Evolutionary conservation across 2,797 vertebrate species (phyloP).

Genomic region (Vipera latastei): DNA sequence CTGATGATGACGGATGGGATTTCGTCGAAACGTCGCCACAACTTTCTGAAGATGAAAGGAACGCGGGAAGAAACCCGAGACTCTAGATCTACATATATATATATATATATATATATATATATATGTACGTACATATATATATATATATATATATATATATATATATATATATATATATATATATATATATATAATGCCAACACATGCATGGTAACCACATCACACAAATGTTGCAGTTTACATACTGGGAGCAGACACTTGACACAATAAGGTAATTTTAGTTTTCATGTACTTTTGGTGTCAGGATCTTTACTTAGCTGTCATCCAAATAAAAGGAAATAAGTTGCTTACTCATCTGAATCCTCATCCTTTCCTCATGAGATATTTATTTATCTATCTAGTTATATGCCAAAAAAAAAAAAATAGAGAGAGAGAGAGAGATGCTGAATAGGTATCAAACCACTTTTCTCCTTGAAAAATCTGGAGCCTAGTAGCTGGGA

Average conservation of each 20-base stretch:
- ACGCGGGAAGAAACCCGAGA: no score
- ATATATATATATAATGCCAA: neutral
- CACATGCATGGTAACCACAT: no score
- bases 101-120: no score
- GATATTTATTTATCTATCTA: neutral
- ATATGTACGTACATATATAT: no score
- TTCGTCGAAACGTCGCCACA: no score
- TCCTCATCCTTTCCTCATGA: neutral
- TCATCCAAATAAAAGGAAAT: neutral
- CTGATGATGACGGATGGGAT: no score
- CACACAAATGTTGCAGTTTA: no score
- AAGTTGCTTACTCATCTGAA: neutral
- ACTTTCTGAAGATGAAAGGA: no score
- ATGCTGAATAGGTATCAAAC: neutral
- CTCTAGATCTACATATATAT: no score
- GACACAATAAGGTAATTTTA: neutral
- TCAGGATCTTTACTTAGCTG: neutral
- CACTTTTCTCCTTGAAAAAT: neutral
- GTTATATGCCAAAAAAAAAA: neutral
- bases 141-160: no score
- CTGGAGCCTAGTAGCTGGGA: neutral
- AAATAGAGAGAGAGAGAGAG: no score
- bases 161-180: no score
- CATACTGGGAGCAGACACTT: neutral
- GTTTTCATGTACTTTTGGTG: neutral